Conservation (phyloP, 2,113 vertebrate genomes). For the Gallinago jamesoni region DNA sequence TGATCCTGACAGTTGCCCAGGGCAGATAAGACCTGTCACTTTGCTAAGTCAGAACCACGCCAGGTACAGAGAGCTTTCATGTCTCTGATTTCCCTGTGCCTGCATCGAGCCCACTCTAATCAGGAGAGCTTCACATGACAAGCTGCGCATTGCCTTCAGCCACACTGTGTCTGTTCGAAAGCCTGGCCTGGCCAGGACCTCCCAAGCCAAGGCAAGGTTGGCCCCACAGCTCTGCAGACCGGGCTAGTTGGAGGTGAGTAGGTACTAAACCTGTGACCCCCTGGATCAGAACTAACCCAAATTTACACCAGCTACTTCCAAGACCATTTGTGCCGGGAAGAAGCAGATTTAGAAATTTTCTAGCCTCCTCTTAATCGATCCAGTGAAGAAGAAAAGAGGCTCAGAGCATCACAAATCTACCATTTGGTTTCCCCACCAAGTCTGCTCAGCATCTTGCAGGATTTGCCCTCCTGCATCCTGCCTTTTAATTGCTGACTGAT, state of each 20-base stretch:
- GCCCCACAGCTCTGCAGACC: background rate
- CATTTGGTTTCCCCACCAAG: conserved; percentile 38
- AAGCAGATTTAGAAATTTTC: background rate
- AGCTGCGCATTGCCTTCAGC: background rate
- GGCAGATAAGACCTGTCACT: background rate
- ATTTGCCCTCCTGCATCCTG: conserved; percentile 49
- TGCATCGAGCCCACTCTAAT: rapidly evolving
- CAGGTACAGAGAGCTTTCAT: background rate
- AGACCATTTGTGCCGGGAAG: background rate
- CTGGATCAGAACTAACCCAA: background rate
- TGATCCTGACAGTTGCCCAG: background rate
- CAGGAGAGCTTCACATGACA: rapidly evolving
- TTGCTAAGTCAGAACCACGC: background rate
- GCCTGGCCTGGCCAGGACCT: background rate
- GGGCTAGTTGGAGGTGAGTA: background rate
- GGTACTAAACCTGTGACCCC: background rate
- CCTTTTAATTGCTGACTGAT: conserved; percentile 66
- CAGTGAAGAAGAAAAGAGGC: background rate
- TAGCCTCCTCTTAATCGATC: background rate
- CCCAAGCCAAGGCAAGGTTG: background rate
- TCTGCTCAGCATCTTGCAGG: conserved; percentile 53
- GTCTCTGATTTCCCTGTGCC: background rate
- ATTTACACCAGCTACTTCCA: background rate
- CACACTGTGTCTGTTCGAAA: background rate
- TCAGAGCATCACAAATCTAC: background rate